Evolutionary conservation across 2,888 invertebrate species (phyloP).

Genomic region (Drosophila demipolita): DNA sequence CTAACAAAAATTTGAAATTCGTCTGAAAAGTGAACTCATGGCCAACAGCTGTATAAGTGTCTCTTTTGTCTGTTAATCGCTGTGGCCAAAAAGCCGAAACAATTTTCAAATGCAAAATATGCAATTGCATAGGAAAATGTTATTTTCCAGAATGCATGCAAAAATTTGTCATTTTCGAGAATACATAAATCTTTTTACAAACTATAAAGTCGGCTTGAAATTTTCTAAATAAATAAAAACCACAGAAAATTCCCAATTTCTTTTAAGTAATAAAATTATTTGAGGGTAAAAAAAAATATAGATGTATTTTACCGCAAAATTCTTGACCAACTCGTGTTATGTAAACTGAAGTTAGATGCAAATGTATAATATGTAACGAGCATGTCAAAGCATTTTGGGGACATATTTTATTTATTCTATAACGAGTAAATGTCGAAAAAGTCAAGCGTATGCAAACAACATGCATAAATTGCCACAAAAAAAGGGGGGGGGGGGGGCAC

Average conservation of each 20-base stretch:
- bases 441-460: conserved; percentile 75
- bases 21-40: conserved; percentile 36
- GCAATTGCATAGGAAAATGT: conserved; percentile 1
- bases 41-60: background rate
- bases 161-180: background rate
- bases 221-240: background rate
- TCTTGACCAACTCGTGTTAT: background rate
- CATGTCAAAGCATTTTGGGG: conserved; percentile 72
- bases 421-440: conserved; percentile 72
- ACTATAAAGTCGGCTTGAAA: background rate
- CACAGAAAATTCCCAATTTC: background rate
- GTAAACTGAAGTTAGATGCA: background rate
- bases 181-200: background rate
- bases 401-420: conserved; percentile 74
- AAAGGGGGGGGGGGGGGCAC: conserved; percentile 28
- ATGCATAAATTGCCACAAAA: conserved; percentile 76
- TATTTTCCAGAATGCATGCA: background rate
- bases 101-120: conserved; percentile 8
- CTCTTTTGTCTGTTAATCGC: conserved; percentile 8
- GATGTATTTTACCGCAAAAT: conserved; percentile 1
- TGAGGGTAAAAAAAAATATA: background rate
- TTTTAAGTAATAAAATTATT: background rate
- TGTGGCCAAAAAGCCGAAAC: conserved; percentile 7
- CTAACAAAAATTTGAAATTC: conserved; percentile 23
- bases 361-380: conserved; percentile 53